Conservation (phyloP, 2,113 vertebrate genomes). For the Phrynosoma blainvillii region DNA sequence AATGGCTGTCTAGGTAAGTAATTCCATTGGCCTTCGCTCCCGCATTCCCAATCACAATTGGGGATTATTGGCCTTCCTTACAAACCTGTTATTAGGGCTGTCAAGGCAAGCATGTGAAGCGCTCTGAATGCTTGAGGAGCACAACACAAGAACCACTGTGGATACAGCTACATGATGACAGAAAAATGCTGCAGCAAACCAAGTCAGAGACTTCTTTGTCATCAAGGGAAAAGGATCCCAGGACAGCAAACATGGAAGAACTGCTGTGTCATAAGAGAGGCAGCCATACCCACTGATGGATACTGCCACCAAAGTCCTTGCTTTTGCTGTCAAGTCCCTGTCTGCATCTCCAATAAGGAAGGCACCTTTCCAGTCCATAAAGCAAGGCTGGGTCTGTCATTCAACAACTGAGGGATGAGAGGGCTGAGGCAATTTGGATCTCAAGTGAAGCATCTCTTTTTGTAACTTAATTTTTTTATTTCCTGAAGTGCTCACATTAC, state of each 20-base stretch:
- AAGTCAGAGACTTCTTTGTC: neutral
- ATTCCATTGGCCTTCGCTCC: neutral
- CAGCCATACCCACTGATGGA: neutral
- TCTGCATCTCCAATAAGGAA: neutral
- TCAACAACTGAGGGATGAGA: neutral
- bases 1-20: neutral
- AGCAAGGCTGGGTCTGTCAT: neutral
- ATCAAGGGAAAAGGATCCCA: neutral
- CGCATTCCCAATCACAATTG: no score
- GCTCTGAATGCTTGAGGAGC: neutral
- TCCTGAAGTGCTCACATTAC: no score
- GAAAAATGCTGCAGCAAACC: neutral
- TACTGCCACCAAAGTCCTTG: neutral
- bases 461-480: no score
- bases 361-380: neutral
- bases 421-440: neutral
- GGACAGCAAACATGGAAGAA: neutral
- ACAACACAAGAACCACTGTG: neutral
- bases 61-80: no score
- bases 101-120: neutral
- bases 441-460: no score
- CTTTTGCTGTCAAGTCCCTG: neutral
- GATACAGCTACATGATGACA: neutral
- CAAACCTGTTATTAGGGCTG: neutral
- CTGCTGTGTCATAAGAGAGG: slow-evolving; percentile 13